Conservation (phyloP, 2,888 invertebrate species). For the Drosophila anomelani region DNA sequence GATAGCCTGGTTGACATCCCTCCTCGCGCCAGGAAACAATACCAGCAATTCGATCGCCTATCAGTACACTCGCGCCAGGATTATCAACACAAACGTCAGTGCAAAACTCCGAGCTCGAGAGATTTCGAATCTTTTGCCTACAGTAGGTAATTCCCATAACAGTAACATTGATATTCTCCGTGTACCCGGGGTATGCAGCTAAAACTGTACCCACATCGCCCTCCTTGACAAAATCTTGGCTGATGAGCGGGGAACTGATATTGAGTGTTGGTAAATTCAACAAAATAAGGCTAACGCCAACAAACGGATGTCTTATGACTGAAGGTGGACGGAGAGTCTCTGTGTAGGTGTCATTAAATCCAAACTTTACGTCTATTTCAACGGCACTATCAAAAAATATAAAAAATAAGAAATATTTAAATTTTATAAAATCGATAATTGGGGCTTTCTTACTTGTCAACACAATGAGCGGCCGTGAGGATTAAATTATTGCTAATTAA, state of each 20-base stretch:
- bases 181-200: background rate
- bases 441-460: background rate
- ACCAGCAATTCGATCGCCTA: background rate
- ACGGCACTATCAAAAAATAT: background rate
- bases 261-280: background rate
- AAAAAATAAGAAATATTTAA: background rate
- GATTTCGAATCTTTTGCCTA: background rate
- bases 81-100: background rate
- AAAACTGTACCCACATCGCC: background rate
- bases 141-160: background rate
- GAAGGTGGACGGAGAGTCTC: background rate
- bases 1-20: background rate
- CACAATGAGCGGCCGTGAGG: background rate
- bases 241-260: background rate
- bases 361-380: fast-evolving
- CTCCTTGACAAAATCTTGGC: no score
- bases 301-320: background rate
- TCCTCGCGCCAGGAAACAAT: background rate
- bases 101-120: background rate
- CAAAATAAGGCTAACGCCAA: background rate
- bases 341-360: background rate
- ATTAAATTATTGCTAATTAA: background rate
- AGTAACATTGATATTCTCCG: background rate
- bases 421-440: background rate
- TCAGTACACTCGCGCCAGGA: background rate